Conservation (phyloP, 2,888 invertebrate genomes). For the Lissocephala sabroskyi region DNA sequence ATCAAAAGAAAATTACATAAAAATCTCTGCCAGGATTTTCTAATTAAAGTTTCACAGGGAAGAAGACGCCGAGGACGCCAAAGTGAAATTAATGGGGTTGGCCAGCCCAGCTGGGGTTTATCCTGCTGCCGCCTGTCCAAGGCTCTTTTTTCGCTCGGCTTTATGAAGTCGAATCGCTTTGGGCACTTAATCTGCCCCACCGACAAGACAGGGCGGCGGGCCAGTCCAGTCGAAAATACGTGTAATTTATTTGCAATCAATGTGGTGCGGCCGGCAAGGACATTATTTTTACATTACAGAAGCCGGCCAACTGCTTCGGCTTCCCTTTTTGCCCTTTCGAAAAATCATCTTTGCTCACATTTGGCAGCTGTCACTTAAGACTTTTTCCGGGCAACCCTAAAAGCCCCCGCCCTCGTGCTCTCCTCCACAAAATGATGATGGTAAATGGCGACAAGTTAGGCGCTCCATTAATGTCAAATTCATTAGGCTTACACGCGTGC, state of each 20-base stretch:
- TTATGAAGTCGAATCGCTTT: conserved; percentile 43
- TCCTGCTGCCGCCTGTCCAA: conserved; percentile 2
- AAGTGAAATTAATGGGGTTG: conserved; percentile 54
- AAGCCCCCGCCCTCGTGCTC: not conserved
- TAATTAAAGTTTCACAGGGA: conserved; percentile 58
- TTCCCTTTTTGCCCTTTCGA: no score
- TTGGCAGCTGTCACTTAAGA: conserved; percentile 54
- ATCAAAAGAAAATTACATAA: conserved; percentile 55
- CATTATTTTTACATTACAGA: conserved; percentile 59
- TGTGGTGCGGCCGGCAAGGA: conserved; percentile 55
- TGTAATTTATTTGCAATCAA: conserved; percentile 64
- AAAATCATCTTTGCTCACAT: conserved; percentile 30
- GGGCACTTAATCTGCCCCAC: conserved; percentile 53
- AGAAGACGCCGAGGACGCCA: no score
- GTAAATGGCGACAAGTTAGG: conserved; percentile 1
- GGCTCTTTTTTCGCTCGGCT: conserved; percentile 7
- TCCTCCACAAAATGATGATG: no score
- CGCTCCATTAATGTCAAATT: conserved; percentile 23
- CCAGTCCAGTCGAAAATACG: conserved; percentile 20
- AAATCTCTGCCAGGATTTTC: conserved; percentile 53
- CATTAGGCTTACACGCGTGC: conserved; percentile 29
- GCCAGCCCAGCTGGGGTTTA: conserved; percentile 11
- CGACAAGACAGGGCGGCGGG: conserved; percentile 4
- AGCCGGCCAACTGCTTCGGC: no score
- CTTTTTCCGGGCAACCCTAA: conserved; percentile 6